Conservation (phyloP, 92 coral and sea anemone genomes). For the Zoanthus sociatus region DNA sequence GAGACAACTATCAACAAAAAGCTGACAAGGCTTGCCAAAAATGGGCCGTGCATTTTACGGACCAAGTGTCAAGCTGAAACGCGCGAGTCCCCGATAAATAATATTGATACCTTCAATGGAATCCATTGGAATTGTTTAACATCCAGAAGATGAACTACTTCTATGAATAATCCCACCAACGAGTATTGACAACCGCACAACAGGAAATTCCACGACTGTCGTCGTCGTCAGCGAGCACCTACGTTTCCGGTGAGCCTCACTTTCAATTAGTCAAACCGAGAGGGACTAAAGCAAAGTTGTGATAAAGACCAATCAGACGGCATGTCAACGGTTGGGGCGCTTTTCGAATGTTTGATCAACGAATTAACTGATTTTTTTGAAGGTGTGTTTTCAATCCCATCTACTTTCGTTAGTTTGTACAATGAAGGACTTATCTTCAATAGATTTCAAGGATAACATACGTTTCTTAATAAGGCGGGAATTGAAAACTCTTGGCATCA, state of each 20-base stretch:
- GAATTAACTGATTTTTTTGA: slow-evolving; percentile 23
- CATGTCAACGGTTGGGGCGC: slow-evolving; percentile 57
- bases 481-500: slow-evolving; percentile 87
- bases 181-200: slow-evolving; percentile 26
- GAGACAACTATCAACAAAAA: slow-evolving; percentile 32
- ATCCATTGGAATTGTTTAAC: slow-evolving; percentile 23
- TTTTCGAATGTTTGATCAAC: slow-evolving; percentile 61
- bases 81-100: not conserved
- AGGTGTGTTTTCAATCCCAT: not conserved
- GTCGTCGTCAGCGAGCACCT: not conserved
- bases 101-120: slow-evolving; percentile 36
- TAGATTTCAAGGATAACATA: slow-evolving; percentile 94
- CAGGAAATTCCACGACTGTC: slow-evolving; percentile 40
- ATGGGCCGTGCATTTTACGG: slow-evolving; percentile 22
- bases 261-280: not conserved
- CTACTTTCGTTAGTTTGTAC: not conserved
- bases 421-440: slow-evolving; percentile 93
- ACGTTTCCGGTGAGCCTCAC: slow-evolving; percentile 40
- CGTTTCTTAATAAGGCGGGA: slow-evolving; percentile 90
- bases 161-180: not conserved
- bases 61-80: slow-evolving; percentile 28
- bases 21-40: slow-evolving; percentile 45
- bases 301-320: slow-evolving; percentile 58
- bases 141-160: slow-evolving; percentile 9
- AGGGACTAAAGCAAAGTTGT: slow-evolving; percentile 26